These are phyloP conservation scores for Apomyelois bistriatella DNA, from an alignment of 2,888 invertebrate genomes.

Conservation along the genomic window DNA sequence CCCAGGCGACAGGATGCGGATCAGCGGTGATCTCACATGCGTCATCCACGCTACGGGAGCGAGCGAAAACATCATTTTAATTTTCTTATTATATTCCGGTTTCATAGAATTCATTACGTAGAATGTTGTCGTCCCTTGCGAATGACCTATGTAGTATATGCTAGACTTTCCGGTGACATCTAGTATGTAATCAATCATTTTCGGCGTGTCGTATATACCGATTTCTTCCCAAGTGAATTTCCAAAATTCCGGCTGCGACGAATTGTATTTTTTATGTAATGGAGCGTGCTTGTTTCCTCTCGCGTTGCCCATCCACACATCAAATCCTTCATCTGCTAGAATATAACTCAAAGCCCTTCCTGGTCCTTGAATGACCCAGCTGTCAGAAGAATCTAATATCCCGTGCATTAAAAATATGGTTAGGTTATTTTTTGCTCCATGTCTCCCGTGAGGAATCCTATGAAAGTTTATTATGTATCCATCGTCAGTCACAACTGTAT, in stretches of 20 bases:
- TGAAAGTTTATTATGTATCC: conserved; percentile 54
- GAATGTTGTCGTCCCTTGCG: conserved; percentile 82
- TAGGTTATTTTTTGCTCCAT: conserved; percentile 41
- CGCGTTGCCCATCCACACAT: conserved; percentile 91
- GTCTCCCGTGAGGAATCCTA: conserved; percentile 37
- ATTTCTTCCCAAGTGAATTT: conserved; percentile 86
- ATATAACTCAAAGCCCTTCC: conserved; percentile 81
- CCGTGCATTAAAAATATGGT: conserved; percentile 88
- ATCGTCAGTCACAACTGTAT: conserved; percentile 50
- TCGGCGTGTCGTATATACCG: conserved; percentile 84
- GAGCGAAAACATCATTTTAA: conserved; percentile 76
- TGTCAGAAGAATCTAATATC: conserved; percentile 84
- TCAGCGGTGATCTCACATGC: conserved; percentile 56
- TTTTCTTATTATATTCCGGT: conserved; percentile 78
- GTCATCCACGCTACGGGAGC: conserved; percentile 80
- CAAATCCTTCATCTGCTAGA: conserved; percentile 83
- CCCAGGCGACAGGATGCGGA: conserved; percentile 46
- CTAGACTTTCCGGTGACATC: conserved; percentile 63
- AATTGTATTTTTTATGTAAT: conserved; percentile 60
- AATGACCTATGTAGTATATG: conserved; percentile 85
- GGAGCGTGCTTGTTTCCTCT: conserved; percentile 87
- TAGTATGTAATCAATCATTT: conserved; percentile 83
- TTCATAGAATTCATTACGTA: conserved; percentile 76
- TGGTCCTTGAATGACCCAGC: conserved; percentile 85
- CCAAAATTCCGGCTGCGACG: conserved; percentile 47